Percentiles rank a stretch among this genome's conserved stretches.
Conservation (phyloP, 2,797 vertebrate genomes). For the Onychomys arenicola region DNA sequence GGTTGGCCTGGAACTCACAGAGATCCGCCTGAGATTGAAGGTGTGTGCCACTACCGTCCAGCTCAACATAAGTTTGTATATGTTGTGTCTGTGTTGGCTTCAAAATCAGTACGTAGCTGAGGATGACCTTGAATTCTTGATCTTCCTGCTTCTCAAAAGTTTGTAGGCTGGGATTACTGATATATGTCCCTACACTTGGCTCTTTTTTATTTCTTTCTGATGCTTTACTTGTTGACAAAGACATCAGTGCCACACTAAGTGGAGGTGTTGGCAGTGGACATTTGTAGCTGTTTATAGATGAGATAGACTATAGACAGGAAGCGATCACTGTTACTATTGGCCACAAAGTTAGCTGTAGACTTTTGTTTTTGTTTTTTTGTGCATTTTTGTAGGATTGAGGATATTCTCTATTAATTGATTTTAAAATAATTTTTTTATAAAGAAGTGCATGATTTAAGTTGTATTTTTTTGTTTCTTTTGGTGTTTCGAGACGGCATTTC, state of each 20-base stretch:
- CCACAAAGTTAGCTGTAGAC: background rate
- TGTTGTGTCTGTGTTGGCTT: background rate
- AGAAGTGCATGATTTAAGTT: background rate
- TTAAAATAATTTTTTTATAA: background rate
- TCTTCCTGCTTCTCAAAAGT: background rate
- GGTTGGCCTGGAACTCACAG: no score
- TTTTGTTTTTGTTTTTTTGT: background rate
- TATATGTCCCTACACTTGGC: background rate
- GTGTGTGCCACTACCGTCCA: no score
- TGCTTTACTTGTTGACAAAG: background rate
- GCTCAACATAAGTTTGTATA: background rate
- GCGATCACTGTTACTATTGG: background rate
- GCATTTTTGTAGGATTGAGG: background rate
- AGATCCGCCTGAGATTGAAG: no score
- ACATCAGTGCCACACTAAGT: background rate
- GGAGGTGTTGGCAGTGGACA: background rate
- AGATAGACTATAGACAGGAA: background rate
- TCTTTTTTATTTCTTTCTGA: background rate
- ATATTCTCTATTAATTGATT: background rate
- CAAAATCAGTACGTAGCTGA: background rate
- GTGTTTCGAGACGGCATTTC: no score
- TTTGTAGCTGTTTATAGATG: background rate
- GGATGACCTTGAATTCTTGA: background rate
- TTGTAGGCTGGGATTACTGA: background rate
- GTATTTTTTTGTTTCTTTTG: background rate